These are phyloP conservation scores for Crematogaster levior DNA, from an alignment of 2,888 invertebrate genomes.

Conservation along the genomic window DNA sequence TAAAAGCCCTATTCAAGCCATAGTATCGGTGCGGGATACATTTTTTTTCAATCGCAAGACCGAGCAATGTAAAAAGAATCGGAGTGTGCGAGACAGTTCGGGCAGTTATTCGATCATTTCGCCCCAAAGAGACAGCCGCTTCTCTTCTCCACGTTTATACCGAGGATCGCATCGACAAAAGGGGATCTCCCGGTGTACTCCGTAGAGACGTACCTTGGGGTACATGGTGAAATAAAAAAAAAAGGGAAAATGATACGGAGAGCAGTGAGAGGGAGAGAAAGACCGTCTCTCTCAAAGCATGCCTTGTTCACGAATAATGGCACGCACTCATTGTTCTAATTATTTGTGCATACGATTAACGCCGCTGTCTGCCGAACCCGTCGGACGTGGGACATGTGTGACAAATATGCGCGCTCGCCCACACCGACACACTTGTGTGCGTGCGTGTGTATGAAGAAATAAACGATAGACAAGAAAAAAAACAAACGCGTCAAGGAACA, in stretches of 20 bases:
- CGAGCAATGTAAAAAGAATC: slow-evolving; percentile 66
- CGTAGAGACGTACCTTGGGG: slow-evolving; percentile 20
- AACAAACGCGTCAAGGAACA: slow-evolving; percentile 49
- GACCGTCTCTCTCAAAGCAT: slow-evolving; percentile 81
- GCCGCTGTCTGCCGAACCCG: slow-evolving; percentile 76
- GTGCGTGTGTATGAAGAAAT: not conserved
- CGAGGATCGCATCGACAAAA: slow-evolving; percentile 65
- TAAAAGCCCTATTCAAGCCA: slow-evolving; percentile 25
- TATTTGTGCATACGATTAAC: slow-evolving; percentile 85
- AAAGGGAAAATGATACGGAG: slow-evolving; percentile 39
- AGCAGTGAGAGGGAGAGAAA: slow-evolving; percentile 63
- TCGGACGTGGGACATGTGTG: slow-evolving; percentile 69
- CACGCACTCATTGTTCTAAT: slow-evolving; percentile 85
- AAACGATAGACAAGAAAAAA: slow-evolving; percentile 19
- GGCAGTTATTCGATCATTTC: slow-evolving; percentile 65
- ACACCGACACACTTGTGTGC: slow-evolving; percentile 13
- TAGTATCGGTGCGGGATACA: slow-evolving; percentile 34
- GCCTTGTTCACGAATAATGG: slow-evolving; percentile 82
- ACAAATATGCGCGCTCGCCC: slow-evolving; percentile 66
- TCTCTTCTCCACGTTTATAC: slow-evolving; percentile 38
- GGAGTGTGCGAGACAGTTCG: slow-evolving; percentile 58
- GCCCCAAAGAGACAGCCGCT: slow-evolving; percentile 57
- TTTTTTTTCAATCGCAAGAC: slow-evolving; percentile 55
- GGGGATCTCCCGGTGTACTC: slow-evolving; percentile 59
- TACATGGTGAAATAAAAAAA: slow-evolving; percentile 39